Percentiles rank a stretch among this genome's conserved stretches.
Conservation (phyloP, 2,113 vertebrate genomes). For the Albula goreensis region DNA sequence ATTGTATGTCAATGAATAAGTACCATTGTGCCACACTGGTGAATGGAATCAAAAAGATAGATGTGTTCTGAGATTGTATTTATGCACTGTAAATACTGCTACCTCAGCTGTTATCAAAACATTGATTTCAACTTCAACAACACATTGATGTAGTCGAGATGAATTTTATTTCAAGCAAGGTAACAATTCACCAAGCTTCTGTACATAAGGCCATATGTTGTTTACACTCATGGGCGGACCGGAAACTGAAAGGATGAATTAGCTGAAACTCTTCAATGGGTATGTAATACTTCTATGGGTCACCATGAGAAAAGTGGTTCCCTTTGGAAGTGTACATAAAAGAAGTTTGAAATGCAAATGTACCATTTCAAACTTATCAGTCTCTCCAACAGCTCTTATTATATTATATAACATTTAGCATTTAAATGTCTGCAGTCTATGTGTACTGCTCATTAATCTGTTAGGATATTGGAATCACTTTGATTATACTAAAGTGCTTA, state of each 20-base stretch:
- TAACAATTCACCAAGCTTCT: not conserved
- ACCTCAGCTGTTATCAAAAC: not conserved
- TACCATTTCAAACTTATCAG: no score
- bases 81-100: not conserved
- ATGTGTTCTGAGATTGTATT: not conserved
- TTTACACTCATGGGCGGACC: not conserved
- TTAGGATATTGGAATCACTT: not conserved
- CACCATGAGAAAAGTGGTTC: no score
- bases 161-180: not conserved
- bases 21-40: not conserved
- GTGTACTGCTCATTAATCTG: not conserved
- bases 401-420: no score
- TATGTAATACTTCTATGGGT: no score
- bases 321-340: no score
- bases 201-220: not conserved
- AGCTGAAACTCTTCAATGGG: not conserved
- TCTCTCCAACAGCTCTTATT: no score
- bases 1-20: not conserved
- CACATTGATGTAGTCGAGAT: not conserved
- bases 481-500: not conserved
- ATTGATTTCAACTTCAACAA: not conserved
- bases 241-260: not conserved
- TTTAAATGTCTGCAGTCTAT: not conserved
- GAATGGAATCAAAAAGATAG: not conserved
- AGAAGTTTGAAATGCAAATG: no score